Base-by-base conservation (phyloP, 2,113 vertebrate genomes). In the Crotophaga sulcirostris region DNA sequence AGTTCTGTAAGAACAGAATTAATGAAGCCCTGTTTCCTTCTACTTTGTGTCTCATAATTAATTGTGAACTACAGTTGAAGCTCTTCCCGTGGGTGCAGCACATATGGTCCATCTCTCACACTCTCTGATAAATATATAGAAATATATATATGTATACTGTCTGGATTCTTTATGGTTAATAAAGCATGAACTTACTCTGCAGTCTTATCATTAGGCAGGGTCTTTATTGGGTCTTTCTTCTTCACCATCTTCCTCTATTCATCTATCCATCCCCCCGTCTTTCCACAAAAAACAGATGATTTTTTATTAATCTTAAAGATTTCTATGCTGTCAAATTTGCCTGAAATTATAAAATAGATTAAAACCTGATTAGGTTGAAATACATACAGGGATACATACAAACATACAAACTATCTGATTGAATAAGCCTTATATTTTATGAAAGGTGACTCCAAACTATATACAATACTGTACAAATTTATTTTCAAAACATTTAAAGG, bases 31-130 rank as follows among this genome's bases (percentile, higher is more conserved):
- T 3, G 2, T 81, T 96, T 93, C 60, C 87, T 93, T 45, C 62
- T 84, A 87, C 69, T 84, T 78, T 89, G 73, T 93, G 87, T 63
- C 81, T 93, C 52, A 72, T 94, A 95, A 97, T 91, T 95, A 95
- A 93, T 89, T 81, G 81, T 95, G 84, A 96, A 64, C 81, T 95
- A 91, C 73, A 70, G 64, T 84, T 82, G 81, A 89, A 86, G 47
- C 55, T 94, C 84, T 96, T 95, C 92, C 93, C 95, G 47, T 42
- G 89, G 64, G 84, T 91, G 87, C 84, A 87, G 62, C 89, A 91
- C 90, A 95, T 89, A 96, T 94, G 96, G 89, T 89, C 89, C 87
- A 89, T 47, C 81, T 96, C 87, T 96, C 84, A 81, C 77, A 75
- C 55, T 81, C 72, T 49, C 73, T 54, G n/a, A 63, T 89, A 95